phyloP scores from a whole-genome alignment of 2,797 vertebrate species.

The Halcyon chelicuti region DNA sequence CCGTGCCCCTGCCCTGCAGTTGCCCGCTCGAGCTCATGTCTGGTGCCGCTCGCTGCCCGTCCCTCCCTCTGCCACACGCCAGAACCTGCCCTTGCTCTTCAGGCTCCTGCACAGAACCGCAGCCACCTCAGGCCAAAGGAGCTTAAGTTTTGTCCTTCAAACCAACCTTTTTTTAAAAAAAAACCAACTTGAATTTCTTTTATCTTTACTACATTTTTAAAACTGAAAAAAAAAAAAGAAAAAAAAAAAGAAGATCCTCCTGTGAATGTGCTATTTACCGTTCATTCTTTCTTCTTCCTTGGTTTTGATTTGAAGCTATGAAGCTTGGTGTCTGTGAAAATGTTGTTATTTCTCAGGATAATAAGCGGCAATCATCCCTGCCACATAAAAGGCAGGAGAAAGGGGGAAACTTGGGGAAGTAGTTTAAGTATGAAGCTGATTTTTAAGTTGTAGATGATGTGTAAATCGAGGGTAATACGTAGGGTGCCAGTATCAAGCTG shows the following conservation, averaged over 20 bases:
- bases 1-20: not conserved
- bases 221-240: not conserved
- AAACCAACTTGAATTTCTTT: conserved; percentile 76
- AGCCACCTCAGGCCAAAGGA: not conserved
- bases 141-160: conserved; percentile 75
- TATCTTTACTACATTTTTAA: conserved; percentile 60
- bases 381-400: conserved; percentile 54
- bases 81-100: not conserved
- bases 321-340: conserved; percentile 72
- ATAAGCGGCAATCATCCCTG: conserved; percentile 80
- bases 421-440: conserved; percentile 61
- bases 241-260: conserved; percentile 38
- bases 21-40: rapidly evolving
- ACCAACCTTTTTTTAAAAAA: conserved; percentile 67
- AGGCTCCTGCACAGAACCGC: not conserved
- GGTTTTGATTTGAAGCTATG: conserved; percentile 66
- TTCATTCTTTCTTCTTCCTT: conserved; percentile 63
- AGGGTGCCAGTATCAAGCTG: conserved; percentile 17
- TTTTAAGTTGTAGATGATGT: conserved; percentile 63
- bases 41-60: rapidly evolving
- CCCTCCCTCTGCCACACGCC: not conserved
- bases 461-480: conserved; percentile 35
- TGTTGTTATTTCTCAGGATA: conserved; percentile 80
- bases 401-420: conserved; percentile 57
- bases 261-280: conserved; percentile 75